A percentile compares a stretch with the other conserved stretches of the same genome.
Evolutionary conservation across 2,888 invertebrate genomes (phyloP).

Genomic region (Drosophila affinis): DNA sequence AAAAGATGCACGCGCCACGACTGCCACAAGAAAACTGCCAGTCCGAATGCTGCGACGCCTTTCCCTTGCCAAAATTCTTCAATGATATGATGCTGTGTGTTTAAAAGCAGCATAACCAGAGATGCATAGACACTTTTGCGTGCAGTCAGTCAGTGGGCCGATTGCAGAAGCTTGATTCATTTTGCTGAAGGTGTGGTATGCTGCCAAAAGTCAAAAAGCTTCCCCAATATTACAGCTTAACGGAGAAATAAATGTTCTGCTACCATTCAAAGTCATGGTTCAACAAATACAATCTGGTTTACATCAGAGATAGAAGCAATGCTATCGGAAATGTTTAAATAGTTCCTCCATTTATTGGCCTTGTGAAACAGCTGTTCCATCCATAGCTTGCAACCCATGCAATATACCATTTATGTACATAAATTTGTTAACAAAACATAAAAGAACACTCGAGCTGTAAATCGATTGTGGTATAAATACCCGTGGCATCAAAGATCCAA

Average conservation of each 20-base stretch:
- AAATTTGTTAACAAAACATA: background rate
- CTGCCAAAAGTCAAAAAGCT: no score
- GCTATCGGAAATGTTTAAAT: background rate
- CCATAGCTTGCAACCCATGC: background rate
- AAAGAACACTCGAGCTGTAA: background rate
- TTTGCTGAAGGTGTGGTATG: background rate
- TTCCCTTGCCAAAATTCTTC: conserved; percentile 36
- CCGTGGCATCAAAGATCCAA: background rate
- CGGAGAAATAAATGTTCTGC: background rate
- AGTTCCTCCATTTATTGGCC: background rate
- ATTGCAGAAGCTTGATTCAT: background rate
- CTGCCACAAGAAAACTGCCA: conserved; percentile 55
- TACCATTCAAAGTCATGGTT: background rate
- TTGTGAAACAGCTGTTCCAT: conserved; percentile 10
- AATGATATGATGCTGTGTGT: conserved; percentile 24
- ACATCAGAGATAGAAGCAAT: background rate
- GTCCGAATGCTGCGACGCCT: conserved; percentile 34
- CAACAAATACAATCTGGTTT: background rate
- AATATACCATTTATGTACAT: background rate
- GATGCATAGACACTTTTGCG: background rate
- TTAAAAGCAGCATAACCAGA: conserved; percentile 21
- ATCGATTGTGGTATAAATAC: conserved; percentile 16
- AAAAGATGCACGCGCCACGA: conserved; percentile 52
- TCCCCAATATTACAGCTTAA: no score
- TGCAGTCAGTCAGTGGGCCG: background rate